Base-by-base conservation (phyloP, 2,113 vertebrate genomes). In the Rhombomys opimus region DNA sequence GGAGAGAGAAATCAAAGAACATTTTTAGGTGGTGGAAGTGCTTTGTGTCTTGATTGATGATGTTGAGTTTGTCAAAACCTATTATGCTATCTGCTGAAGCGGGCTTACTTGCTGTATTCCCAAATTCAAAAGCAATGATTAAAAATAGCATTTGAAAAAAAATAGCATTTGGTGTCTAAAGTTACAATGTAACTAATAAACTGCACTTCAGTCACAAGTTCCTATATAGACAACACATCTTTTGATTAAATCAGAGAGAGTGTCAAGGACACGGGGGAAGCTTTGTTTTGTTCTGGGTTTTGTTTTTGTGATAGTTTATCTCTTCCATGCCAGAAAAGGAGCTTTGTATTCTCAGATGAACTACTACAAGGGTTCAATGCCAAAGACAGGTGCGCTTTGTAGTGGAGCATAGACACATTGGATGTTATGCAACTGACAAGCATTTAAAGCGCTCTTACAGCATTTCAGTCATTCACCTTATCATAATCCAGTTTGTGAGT, bases 271-370 rank as follows among this genome's bases (percentile, higher is more conserved):
- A 96, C 50, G 75, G 59, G 70, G 81, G 13, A 93, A 96, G 61
- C 57, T 32, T 96, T 73, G 46, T 94, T 90, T 87, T 76, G 10
- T 67, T 85, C 38, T 78, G 13, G 17, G 27, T 57, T 75, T 63
- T 76, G 35, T 41, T 35, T 67, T 81, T 63, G 72, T 54, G 15
- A 32, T 38, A 78, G 35, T 89, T 91, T 68, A 76, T 97, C 89
- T 97, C 89, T 95, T 81, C 81, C 13, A 70, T 76, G 78, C 67
- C 91, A 97, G 96, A 98, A 98, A 97, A 97, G 97, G 92, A 91
- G 68, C 1, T 80, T 87, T 97, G 95, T 88, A 35, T 96, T 97
- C 96, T 92, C 96, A 97, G 97, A 97, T 97, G 93, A 97, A 96
- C 92, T 63, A 91, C 90, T 65, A 41, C 0, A 97, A 86, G 97